These are phyloP conservation scores for Adrianichthys oophorus DNA, from an alignment of 2,797 vertebrate genomes.

Conservation along the genomic window DNA sequence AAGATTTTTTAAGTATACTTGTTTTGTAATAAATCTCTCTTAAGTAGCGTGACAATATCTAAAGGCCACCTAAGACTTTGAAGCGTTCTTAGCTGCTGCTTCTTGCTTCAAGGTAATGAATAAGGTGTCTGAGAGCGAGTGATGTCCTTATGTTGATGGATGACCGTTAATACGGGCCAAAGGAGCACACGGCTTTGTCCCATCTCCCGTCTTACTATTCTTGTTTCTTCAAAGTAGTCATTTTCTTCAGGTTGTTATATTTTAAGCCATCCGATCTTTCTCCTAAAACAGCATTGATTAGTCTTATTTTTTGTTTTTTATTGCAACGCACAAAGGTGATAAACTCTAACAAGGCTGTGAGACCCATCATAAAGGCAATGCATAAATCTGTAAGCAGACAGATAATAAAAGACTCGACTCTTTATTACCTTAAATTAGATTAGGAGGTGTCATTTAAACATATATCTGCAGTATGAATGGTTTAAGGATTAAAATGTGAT, in stretches of 20 bases:
- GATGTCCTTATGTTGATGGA: slow-evolving; percentile 70
- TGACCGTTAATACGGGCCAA: slow-evolving; percentile 57
- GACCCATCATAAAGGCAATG: not conserved
- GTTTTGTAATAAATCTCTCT: slow-evolving; percentile 70
- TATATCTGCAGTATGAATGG: slow-evolving; percentile 59
- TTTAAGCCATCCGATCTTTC: slow-evolving; percentile 36
- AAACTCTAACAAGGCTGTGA: slow-evolving; percentile 18
- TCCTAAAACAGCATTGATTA: slow-evolving; percentile 49
- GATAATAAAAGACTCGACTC: slow-evolving; percentile 44
- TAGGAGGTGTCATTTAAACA: slow-evolving; percentile 58
- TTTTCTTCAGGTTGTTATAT: slow-evolving; percentile 9
- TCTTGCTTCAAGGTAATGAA: slow-evolving; percentile 57
- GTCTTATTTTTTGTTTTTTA: too few relatives aligned
- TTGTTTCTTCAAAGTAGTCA: slow-evolving; percentile 26
- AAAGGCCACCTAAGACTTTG: slow-evolving; percentile 57
- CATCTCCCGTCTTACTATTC: slow-evolving; percentile 32
- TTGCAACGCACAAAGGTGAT: slow-evolving; percentile 8
- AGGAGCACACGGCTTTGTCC: slow-evolving; percentile 52
- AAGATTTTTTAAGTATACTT: slow-evolving; percentile 70
- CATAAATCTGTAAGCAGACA: slow-evolving; percentile 29
- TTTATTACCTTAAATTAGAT: slow-evolving; percentile 38
- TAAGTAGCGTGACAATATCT: slow-evolving; percentile 71
- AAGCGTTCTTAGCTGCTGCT: slow-evolving; percentile 45
- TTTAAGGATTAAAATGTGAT: slow-evolving; percentile 58
- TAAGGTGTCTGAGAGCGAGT: slow-evolving; percentile 54